Conservation (phyloP, 2,888 invertebrate genomes). For the Aphidoletes aphidimyza region DNA sequence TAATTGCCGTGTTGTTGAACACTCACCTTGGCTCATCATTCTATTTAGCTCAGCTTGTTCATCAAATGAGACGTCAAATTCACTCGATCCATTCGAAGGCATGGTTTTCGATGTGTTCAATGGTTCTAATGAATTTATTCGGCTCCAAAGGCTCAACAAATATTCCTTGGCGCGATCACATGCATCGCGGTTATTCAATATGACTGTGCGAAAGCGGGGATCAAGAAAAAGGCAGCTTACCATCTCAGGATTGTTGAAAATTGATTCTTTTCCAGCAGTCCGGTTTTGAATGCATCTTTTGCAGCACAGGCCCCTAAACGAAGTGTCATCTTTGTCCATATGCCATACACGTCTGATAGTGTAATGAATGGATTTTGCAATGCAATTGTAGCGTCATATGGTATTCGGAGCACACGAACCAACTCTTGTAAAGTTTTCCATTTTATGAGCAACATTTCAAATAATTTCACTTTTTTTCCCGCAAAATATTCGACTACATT, state of each 20-base stretch:
- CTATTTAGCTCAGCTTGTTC: background rate
- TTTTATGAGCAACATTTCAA: background rate
- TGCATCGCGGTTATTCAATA: background rate
- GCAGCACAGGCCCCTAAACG: background rate
- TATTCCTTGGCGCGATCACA: background rate
- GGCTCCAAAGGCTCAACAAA: background rate
- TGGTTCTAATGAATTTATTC: background rate
- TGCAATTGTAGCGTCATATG: slow-evolving; percentile 1
- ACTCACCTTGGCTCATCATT: background rate
- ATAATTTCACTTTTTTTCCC: background rate
- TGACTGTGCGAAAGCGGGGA: background rate
- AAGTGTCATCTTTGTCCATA: slow-evolving; percentile 13
- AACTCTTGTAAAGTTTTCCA: slow-evolving; percentile 5
- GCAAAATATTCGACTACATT: background rate
- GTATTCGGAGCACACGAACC: background rate
- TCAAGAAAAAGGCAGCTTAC: slow-evolving; percentile 6
- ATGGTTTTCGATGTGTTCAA: background rate
- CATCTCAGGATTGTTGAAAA: slow-evolving; percentile 25
- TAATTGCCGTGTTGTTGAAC: background rate
- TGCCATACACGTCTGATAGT: background rate
- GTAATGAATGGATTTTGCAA: background rate
- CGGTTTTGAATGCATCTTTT: background rate
- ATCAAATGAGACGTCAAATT: slow-evolving; percentile 6
- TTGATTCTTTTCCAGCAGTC: background rate
- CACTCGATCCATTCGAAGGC: background rate